Evolutionary conservation across 2,888 invertebrate species (phyloP).

Genomic region (Fabriciana adippe): DNA sequence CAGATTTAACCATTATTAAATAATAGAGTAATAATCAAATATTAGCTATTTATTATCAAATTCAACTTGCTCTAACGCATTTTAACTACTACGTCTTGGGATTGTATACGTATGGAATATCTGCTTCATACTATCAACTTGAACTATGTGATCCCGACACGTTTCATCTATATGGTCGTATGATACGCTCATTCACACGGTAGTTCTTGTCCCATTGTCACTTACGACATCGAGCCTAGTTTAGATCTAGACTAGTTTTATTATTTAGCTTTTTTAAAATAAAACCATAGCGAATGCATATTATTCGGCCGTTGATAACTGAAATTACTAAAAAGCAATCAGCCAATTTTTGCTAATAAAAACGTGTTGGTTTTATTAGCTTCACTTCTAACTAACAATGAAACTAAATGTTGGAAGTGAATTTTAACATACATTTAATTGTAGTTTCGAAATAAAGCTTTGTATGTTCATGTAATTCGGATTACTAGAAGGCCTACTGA

Average conservation of each 20-base stretch:
- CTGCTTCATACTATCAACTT: constrained; percentile 50
- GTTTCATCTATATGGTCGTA: constrained; percentile 19
- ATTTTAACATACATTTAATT: too few relatives aligned
- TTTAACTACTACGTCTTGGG: constrained; percentile 15
- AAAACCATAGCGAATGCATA: not conserved
- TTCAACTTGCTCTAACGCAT: not conserved
- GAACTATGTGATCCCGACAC: constrained; percentile 62
- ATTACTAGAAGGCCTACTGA: too few relatives aligned
- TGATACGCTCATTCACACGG: constrained; percentile 30
- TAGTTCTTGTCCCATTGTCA: not conserved
- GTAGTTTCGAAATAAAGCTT: too few relatives aligned
- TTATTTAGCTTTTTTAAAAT: not conserved
- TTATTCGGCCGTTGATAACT: not conserved
- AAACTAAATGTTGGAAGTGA: too few relatives aligned
- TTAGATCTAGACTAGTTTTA: not conserved
- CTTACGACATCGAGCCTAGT: not conserved
- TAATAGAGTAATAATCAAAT: not conserved
- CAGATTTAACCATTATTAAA: constrained; percentile 32
- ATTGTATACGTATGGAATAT: constrained; percentile 33
- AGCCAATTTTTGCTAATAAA: too few relatives aligned
- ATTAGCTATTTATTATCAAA: not conserved
- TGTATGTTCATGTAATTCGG: too few relatives aligned
- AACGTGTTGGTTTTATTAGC: too few relatives aligned
- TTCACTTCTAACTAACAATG: too few relatives aligned
- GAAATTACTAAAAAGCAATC: too few relatives aligned